A percentile compares a stretch with the other conserved stretches of the same genome.
These are phyloP conservation scores for Lamellibrachia satsuma DNA, from an alignment of 2,888 invertebrate species.

Conservation along the genomic window DNA sequence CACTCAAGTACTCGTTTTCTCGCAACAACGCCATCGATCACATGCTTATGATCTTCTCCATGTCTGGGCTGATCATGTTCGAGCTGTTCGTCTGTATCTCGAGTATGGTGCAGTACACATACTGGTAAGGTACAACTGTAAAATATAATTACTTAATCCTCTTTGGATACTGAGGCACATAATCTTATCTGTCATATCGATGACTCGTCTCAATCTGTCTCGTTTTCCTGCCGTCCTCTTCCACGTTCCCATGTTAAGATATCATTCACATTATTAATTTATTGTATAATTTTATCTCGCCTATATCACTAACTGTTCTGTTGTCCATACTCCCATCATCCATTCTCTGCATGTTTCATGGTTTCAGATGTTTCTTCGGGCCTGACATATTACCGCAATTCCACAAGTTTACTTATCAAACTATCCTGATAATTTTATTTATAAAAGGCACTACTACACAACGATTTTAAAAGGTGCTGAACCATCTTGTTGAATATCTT, in stretches of 20 bases:
- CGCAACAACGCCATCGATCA: conserved; percentile 65
- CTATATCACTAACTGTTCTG: no score
- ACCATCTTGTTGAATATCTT: not conserved
- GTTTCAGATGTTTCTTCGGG: no score
- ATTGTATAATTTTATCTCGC: no score
- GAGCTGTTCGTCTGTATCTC: conserved; percentile 59
- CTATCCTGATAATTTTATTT: no score
- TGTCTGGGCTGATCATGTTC: conserved; percentile 86
- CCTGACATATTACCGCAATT: no score
- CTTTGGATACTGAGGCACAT: no score
- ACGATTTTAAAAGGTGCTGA: not conserved
- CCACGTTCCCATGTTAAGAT: not conserved
- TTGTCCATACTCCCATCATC: no score
- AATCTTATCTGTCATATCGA: no score
- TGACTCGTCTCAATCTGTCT: not conserved
- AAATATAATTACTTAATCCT: no score
- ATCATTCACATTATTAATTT: not conserved
- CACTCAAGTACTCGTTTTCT: conserved; percentile 21
- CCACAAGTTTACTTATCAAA: no score
- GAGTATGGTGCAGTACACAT: not conserved
- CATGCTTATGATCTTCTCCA: conserved; percentile 89
- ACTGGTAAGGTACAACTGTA: not conserved
- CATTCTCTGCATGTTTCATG: no score
- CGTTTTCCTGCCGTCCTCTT: not conserved
- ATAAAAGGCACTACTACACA: no score